Conservation (phyloP, 2,113 vertebrate genomes). For the Amazona guildingii region DNA sequence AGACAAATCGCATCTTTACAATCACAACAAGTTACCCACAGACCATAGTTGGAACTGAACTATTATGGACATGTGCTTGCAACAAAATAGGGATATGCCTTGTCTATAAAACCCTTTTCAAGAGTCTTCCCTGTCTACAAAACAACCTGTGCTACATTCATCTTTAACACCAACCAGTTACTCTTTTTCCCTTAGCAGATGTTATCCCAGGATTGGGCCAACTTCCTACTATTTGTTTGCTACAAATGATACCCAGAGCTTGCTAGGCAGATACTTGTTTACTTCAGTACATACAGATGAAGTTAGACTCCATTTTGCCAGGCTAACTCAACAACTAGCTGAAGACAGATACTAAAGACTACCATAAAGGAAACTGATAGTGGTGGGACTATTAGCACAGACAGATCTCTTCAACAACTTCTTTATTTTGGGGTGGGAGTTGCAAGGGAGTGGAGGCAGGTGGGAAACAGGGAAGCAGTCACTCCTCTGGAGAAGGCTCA, state of each 20-base stretch:
- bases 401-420: background rate
- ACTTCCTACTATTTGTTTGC: background rate
- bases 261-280: background rate
- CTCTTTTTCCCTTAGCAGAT: background rate
- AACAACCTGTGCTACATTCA: background rate
- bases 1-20: background rate
- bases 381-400: background rate
- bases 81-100: background rate
- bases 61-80: background rate
- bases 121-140: background rate
- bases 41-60: background rate
- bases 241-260: background rate
- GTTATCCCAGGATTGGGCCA: background rate
- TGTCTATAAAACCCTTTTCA: background rate
- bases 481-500: background rate
- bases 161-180: background rate
- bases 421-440: background rate
- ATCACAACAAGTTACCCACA: background rate
- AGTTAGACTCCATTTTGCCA: background rate
- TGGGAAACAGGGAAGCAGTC: background rate
- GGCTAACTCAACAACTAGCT: background rate
- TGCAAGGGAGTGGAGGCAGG: background rate
- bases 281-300: background rate
- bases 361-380: background rate
- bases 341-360: background rate